These are phyloP conservation scores for Arrhopalites spinosus DNA, from an alignment of 2,888 invertebrate genomes.

Conservation along the genomic window DNA sequence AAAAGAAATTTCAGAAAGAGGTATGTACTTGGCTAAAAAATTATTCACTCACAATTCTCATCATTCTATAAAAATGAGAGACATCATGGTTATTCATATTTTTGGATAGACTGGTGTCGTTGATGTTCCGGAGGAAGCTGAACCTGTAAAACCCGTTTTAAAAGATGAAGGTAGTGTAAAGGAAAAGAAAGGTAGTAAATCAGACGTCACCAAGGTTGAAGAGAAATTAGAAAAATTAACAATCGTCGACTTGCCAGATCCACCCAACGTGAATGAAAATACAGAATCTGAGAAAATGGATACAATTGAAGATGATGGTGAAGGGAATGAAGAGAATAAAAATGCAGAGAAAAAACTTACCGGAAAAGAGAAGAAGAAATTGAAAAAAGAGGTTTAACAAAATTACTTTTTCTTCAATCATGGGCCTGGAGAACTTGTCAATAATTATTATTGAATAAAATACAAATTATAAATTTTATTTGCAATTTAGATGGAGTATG, in stretches of 20 bases:
- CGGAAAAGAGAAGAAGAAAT: conserved; percentile 88
- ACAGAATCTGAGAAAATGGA: conserved; percentile 34
- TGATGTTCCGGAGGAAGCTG: conserved; percentile 23
- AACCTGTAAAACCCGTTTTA: conserved; percentile 5
- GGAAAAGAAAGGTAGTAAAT: too few relatives aligned
- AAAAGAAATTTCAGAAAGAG: not conserved
- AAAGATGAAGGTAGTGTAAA: conserved; percentile 41
- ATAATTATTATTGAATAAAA: not conserved
- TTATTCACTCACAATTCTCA: not conserved
- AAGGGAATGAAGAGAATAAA: conserved; percentile 40
- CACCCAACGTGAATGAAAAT: conserved; percentile 40
- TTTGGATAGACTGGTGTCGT: conserved; percentile 11
- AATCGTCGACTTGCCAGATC: conserved; percentile 16
- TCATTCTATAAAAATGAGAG: not conserved
- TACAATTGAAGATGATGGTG: conserved; percentile 42
- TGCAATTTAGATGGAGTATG: conserved; percentile 77
- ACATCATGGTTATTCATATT: conserved; percentile 12
- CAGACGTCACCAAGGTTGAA: conserved; percentile 50
- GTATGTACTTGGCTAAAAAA: not conserved
- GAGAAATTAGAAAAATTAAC: conserved; percentile 10
- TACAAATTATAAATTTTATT: conserved; percentile 18
- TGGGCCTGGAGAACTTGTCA: not conserved
- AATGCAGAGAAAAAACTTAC: conserved; percentile 71
- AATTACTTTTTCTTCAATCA: not conserved
- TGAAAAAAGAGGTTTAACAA: conserved; percentile 71